phyloP scores from a whole-genome alignment of 92 coral and sea anemone species.

The Diadumene lineata region DNA sequence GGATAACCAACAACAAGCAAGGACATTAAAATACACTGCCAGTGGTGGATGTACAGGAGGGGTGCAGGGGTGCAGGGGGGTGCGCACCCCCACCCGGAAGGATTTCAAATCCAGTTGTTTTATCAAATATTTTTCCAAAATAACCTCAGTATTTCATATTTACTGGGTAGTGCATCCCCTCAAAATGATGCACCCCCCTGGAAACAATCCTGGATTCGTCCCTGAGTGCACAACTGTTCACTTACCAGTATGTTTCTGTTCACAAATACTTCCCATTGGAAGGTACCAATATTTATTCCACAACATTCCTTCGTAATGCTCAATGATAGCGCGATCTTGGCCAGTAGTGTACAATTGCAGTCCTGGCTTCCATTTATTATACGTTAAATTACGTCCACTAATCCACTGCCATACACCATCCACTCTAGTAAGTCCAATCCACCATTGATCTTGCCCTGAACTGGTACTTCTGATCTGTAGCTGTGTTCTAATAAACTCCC shows the following conservation, averaged over 20 bases:
- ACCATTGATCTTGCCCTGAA: constrained; percentile 16
- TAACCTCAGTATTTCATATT: no score
- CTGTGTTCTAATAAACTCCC: constrained; percentile 24
- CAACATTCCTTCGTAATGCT: not conserved
- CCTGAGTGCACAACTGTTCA: no score
- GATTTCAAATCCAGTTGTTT: no score
- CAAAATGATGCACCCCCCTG: no score
- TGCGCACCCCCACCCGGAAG: no score
- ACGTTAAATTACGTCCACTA: constrained; percentile 2
- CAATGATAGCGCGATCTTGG: not conserved
- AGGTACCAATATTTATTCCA: not conserved
- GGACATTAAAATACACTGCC: no score
- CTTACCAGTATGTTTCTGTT: not conserved
- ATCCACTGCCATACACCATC: constrained; percentile 34
- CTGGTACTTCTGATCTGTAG: not conserved
- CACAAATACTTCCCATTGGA: constrained; percentile 4
- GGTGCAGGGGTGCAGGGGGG: no score
- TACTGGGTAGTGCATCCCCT: no score
- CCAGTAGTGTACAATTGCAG: not conserved
- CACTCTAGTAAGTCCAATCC: constrained; percentile 29
- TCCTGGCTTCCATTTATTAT: not conserved
- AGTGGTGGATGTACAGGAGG: no score
- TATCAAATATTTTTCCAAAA: no score
- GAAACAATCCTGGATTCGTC: no score
- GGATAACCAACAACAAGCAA: no score